A percentile compares a stretch with the other conserved stretches of the same genome.
phyloP scores from a whole-genome alignment of 1,140 invertebrate genomes.

The Diorhabda carinulata region DNA sequence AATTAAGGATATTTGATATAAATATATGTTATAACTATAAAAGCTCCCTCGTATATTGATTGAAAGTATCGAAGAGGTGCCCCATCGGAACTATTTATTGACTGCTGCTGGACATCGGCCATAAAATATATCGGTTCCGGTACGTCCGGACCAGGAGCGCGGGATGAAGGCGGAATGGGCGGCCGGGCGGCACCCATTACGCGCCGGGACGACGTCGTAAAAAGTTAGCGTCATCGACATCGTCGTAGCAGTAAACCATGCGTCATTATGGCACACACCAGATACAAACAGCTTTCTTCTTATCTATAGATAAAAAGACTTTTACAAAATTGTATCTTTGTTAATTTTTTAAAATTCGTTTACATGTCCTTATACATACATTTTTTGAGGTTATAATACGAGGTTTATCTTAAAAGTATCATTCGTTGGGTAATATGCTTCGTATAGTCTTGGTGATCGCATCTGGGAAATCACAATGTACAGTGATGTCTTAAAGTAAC shows the following conservation, averaged over 20 bases:
- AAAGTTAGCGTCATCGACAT: slow-evolving; percentile 32
- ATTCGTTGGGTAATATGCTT: too few species aligned
- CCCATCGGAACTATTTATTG: slow-evolving; percentile 39
- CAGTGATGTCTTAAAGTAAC: too few species aligned
- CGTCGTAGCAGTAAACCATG: slow-evolving; percentile 26
- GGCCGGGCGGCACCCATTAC: slow-evolving; percentile 11
- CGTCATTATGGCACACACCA: slow-evolving; percentile 39
- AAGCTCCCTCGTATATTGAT: slow-evolving; percentile 4
- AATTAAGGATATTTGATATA: too few species aligned
- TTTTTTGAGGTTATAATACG: too few species aligned
- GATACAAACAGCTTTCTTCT: slow-evolving; percentile 25
- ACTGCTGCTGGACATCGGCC: slow-evolving; percentile 43
- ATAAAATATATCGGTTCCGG: slow-evolving; percentile 43
- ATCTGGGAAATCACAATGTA: too few species aligned
- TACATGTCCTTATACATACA: too few species aligned
- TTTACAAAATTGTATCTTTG: too few species aligned
- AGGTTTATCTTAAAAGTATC: too few species aligned
- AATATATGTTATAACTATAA: too few species aligned
- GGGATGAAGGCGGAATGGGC: slow-evolving; percentile 19
- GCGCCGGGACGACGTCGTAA: slow-evolving; percentile 26
- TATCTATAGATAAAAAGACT: slow-evolving; percentile 5
- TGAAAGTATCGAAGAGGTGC: slow-evolving; percentile 19
- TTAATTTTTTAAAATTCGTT: too few species aligned
- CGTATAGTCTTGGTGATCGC: too few species aligned
- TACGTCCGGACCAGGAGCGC: slow-evolving; percentile 32